These are phyloP conservation scores for Syncerus caffer DNA, from an alignment of 2,797 vertebrate genomes.

Conservation along the genomic window DNA sequence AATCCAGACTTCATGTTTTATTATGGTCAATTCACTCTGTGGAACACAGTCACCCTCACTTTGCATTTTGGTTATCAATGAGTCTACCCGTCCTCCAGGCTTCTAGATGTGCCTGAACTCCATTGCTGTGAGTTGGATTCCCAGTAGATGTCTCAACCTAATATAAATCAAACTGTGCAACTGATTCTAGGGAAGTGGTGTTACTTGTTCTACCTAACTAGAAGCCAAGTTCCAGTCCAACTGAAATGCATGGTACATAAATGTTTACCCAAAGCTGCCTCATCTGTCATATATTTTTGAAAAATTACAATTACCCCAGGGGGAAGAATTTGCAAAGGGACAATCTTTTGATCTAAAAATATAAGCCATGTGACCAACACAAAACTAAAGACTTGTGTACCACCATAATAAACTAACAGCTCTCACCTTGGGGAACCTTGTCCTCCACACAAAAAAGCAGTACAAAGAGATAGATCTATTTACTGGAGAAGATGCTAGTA, in stretches of 20 bases:
- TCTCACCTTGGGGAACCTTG: neutral
- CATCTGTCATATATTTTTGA: neutral
- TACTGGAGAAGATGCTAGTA: neutral
- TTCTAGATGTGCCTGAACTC: neutral
- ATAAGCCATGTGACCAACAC: neutral
- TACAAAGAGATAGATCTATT: constrained; percentile 20
- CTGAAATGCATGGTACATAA: neutral
- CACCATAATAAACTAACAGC: neutral
- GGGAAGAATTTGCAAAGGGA: neutral
- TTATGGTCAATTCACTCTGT: neutral
- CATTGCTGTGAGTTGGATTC: neutral
- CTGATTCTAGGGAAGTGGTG: neutral
- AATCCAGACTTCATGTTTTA: neutral
- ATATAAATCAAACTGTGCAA: neutral
- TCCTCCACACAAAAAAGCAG: neutral
- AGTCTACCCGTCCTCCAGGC: neutral
- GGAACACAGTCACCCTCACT: neutral
- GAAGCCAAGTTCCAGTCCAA: neutral
- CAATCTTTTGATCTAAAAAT: constrained; percentile 28
- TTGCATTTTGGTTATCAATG: neutral
- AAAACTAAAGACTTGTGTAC: neutral
- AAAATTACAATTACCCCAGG: neutral
- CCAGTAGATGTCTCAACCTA: neutral
- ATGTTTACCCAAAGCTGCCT: neutral
- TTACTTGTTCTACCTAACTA: neutral